Evolutionary conservation across 2,113 vertebrate genomes (phyloP).

Genomic region (Xenopus laevis): DNA sequence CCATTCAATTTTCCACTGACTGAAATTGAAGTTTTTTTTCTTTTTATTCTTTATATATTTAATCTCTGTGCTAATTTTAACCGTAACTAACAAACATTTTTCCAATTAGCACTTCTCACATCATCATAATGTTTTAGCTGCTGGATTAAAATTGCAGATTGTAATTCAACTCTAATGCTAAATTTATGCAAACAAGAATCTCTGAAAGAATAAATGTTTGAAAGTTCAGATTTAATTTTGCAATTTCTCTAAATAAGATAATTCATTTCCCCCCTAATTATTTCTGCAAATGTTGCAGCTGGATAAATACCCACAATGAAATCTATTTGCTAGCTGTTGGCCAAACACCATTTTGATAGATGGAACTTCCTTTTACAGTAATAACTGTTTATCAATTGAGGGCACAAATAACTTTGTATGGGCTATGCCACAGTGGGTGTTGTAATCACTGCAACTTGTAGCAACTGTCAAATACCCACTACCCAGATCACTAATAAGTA

Average conservation of each 20-base stretch:
- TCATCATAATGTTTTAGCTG: slow-evolving; percentile 25
- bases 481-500: too few species aligned
- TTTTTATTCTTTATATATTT: background rate
- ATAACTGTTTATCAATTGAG: too few species aligned
- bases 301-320: slow-evolving; percentile 40
- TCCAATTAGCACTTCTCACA: slow-evolving; percentile 26
- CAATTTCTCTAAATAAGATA: slow-evolving; percentile 40
- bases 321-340: slow-evolving; percentile 11
- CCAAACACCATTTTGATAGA: background rate
- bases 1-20: too few species aligned
- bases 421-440: too few species aligned
- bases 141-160: slow-evolving; percentile 37
- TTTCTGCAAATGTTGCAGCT: slow-evolving; percentile 37
- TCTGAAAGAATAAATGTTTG: slow-evolving; percentile 33
- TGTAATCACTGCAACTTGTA: too few species aligned
- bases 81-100: slow-evolving; percentile 29
- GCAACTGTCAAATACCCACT: too few species aligned
- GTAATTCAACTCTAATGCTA: slow-evolving; percentile 34
- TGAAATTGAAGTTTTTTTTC: too few species aligned
- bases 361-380: too few species aligned
- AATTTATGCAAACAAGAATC: slow-evolving; percentile 41
- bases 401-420: too few species aligned
- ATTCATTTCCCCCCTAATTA: slow-evolving; percentile 34
- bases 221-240: slow-evolving; percentile 25
- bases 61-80: slow-evolving; percentile 15